phyloP scores from a whole-genome alignment of 2,113 vertebrate species.

The Cebidichthys violaceus region DNA sequence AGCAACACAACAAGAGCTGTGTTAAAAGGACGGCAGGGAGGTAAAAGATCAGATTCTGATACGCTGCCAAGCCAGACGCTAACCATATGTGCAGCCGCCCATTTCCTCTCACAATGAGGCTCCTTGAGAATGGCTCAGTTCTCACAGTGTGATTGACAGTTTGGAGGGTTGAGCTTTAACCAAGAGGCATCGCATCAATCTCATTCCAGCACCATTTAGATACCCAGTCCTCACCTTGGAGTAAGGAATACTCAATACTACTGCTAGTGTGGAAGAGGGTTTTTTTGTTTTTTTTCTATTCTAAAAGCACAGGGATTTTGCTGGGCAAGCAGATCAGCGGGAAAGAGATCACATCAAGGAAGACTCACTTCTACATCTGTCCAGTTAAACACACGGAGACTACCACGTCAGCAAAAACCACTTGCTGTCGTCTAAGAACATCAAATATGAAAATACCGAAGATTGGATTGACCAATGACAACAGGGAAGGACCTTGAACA shows the following conservation, averaged over 20 bases:
- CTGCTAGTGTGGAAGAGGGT: conserved; percentile 6
- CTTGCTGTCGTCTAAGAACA: conserved; percentile 37
- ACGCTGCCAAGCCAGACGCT: conserved; percentile 42
- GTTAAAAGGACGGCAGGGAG: conserved; percentile 45
- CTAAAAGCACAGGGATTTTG: conserved; percentile 34
- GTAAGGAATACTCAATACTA: conserved; percentile 40
- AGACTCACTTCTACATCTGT: conserved; percentile 32
- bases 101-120: conserved; percentile 32
- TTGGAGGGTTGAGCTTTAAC: conserved; percentile 34
- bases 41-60: conserved; percentile 54
- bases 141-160: conserved; percentile 55
- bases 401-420: conserved; percentile 46
- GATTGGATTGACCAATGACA: conserved; percentile 60
- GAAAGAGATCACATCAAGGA: conserved; percentile 8
- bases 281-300: conserved; percentile 23
- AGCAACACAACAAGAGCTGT: conserved; percentile 19
- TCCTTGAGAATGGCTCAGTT: conserved; percentile 52
- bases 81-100: conserved; percentile 47
- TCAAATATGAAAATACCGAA: conserved; percentile 65
- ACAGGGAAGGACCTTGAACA: conserved; percentile 67
- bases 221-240: conserved; percentile 32
- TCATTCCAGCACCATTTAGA: conserved; percentile 56
- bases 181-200: conserved; percentile 36
- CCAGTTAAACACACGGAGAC: conserved; percentile 31
- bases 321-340: conserved; percentile 31